Conservation (phyloP, 2,888 invertebrate species). For the Orchesella flavescens region DNA sequence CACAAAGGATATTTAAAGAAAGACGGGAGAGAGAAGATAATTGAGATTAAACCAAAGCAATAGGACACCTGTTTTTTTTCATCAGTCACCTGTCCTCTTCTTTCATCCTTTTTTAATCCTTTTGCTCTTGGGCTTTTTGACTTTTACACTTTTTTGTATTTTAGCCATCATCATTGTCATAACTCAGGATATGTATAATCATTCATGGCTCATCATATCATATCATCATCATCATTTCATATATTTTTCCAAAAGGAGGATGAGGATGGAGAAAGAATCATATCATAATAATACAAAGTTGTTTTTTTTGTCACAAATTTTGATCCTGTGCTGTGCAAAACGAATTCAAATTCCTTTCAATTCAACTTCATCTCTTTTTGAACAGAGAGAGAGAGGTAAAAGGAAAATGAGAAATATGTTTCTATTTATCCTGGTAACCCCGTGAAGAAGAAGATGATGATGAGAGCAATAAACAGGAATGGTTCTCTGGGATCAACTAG, state of each 20-base stretch:
- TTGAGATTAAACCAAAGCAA: conserved; percentile 19
- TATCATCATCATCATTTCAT: conserved; percentile 8
- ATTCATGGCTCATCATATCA: conserved; percentile 51
- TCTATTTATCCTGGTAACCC: conserved; percentile 41
- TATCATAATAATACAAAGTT: no score
- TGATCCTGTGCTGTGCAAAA: conserved; percentile 27
- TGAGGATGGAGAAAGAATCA: background rate
- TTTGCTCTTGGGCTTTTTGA: conserved; percentile 22
- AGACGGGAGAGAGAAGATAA: background rate
- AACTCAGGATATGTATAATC: conserved; percentile 40
- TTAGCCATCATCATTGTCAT: background rate
- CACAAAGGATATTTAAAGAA: background rate
- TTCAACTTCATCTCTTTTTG: background rate
- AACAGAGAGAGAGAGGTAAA: no score
- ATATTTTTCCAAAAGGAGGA: background rate
- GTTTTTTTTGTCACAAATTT: conserved; percentile 15
- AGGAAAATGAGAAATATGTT: background rate
- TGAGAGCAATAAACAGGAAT: conserved; percentile 9
- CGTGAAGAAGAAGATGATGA: conserved; percentile 16
- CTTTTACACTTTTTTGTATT: conserved; percentile 18
- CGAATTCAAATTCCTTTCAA: conserved; percentile 29
- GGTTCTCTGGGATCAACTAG: conserved; percentile 51
- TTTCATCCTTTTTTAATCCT: conserved; percentile 1
- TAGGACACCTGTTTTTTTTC: conserved; percentile 53
- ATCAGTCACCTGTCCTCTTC: conserved; percentile 54